Base-by-base conservation (phyloP, 2,888 invertebrate species). In the Tigriopus californicus region DNA sequence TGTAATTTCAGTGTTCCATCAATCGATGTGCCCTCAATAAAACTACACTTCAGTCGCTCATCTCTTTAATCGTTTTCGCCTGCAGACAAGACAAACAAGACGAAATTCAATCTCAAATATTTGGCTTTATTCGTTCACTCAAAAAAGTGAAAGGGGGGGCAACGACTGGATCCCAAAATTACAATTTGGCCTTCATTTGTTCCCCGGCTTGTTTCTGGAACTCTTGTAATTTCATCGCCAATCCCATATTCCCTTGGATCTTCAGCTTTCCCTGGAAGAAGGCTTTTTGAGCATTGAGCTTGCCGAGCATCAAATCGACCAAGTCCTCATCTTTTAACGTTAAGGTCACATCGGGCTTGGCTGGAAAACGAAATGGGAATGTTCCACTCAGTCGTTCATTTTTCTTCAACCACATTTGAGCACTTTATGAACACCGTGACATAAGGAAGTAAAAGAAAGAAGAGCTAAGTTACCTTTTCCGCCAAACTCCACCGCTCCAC, bases 221-320 rank as follows among this genome's bases (percentile, higher is more conserved):
- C 64, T 88, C 86, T 20, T 85, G 81, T 61, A 97, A 74, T 70
- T 92, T 95, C 85, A 95, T 85, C 1, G 95, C 95, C 48, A 94
- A 74, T 0, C 89, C 92, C 85, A 95, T 90, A 70, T 95, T 95
- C 41, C 95, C 95, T 70, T 91, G 86, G 61, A 97, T 83, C 74
- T 94, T 56, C 64, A 77, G 67, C 73, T 95, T 95, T 15, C 95
- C 95, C 72, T 94, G 87, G 78, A 89, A 89, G 72, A 89, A 90
- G 1, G 92, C 92, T 71, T 91, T 91, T 70, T 97, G 94, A 0
- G 75, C 72, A 70, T 92, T 91, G 62, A 97, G 74, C 71, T 88
- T 87, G 1, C 94, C 94, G 1, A 83, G 79, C 67, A 95, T 83
- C 59, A 97, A 76, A 65, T 88, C 86, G 5, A 83, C 77, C 4